Evolutionary conservation across 1,140 invertebrate genomes (phyloP), one percentile per base, ranked within the genome.

Genomic region (Caenorhabditis briggsae): DNA sequence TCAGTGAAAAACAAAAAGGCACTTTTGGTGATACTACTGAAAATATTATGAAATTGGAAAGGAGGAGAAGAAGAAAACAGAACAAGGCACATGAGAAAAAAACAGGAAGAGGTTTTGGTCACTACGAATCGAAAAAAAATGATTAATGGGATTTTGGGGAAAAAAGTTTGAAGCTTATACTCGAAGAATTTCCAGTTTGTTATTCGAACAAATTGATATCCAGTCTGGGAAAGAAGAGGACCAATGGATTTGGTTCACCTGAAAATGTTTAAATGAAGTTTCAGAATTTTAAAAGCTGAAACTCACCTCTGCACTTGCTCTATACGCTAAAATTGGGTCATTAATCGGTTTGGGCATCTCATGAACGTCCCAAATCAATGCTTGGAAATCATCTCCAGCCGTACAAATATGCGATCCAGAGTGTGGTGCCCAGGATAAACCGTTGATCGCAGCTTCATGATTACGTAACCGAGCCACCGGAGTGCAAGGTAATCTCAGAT

Each of bases 191-290:
- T 99, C 98, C 53, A 99, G 95, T 89, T 95, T 96, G 94, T 97
- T 96, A 93, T 98, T 98, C 93, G 99, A 99, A 93, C 97, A 99
- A 92, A 99, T 99, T 25, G 97, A 96, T 91, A 99, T 99, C 98
- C 98, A 99, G 93, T 99, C 98, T 5, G 97, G 97, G 92, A 99
- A 97, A 0, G 97, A 98, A n/a, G 96, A 96, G 5, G 97, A 97
- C 98, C 98, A 99, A 93, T 99, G 97, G 89, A 99, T 98, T 93
- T 99, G 97, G 94, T 99, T 99, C 88, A 99, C 97, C 90, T 84
- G 18, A 48, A 70, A 84, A 89, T 83, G 33, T 82, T 50, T n/a
- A 48, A 20, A 86, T 50, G 20, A n/a, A 16, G 9, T 23, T 5
- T 43, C 58, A 86, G 9, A 89, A 86, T 88, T 41, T 87, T n/a